Evolutionary conservation across 1,140 invertebrate genomes (phyloP).

Genomic region (Anagrus nilaparvatae): DNA sequence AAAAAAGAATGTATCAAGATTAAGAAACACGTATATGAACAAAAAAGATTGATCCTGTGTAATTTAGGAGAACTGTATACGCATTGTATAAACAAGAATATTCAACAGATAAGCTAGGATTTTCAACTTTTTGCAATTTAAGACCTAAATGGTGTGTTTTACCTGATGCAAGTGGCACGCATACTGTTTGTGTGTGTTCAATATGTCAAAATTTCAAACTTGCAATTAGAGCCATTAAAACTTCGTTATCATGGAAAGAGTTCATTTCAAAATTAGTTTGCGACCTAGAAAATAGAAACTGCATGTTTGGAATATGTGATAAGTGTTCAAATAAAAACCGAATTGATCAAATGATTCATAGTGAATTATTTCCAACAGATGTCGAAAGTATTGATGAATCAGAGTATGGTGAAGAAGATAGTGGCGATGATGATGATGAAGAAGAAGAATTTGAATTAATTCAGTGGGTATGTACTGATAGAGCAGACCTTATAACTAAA

Average conservation of each 20-base stretch:
- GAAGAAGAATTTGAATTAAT: slow-evolving; percentile 7
- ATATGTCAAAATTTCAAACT: too few relatives aligned
- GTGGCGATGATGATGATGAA: background rate
- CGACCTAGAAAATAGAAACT: slow-evolving; percentile 3
- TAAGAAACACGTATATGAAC: slow-evolving; percentile 12
- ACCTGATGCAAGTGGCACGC: slow-evolving; percentile 9
- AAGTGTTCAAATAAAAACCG: slow-evolving; percentile 10
- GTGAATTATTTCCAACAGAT: too few relatives aligned
- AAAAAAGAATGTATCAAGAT: slow-evolving; percentile 13
- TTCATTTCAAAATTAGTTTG: slow-evolving; percentile 12
- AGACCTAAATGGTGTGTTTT: slow-evolving; percentile 17
- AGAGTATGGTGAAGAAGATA: background rate
- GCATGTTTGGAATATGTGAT: slow-evolving; percentile 13
- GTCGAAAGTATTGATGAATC: background rate
- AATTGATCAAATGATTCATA: slow-evolving; percentile 11
- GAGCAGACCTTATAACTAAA: slow-evolving; percentile 8
- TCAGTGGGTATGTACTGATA: slow-evolving; percentile 13
- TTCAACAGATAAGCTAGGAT: slow-evolving; percentile 8
- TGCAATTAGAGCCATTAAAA: slow-evolving; percentile 6
- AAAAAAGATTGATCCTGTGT: slow-evolving; percentile 12
- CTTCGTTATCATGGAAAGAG: slow-evolving; percentile 6
- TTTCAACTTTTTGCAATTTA: slow-evolving; percentile 14
- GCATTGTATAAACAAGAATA: slow-evolving; percentile 10
- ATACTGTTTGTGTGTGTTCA: too few relatives aligned
- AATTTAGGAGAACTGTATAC: slow-evolving; percentile 14